Evolutionary conservation across 2,113 vertebrate species (phyloP), one percentile per base, ranked within the genome.

Genomic region (Steatornis caripensis): DNA sequence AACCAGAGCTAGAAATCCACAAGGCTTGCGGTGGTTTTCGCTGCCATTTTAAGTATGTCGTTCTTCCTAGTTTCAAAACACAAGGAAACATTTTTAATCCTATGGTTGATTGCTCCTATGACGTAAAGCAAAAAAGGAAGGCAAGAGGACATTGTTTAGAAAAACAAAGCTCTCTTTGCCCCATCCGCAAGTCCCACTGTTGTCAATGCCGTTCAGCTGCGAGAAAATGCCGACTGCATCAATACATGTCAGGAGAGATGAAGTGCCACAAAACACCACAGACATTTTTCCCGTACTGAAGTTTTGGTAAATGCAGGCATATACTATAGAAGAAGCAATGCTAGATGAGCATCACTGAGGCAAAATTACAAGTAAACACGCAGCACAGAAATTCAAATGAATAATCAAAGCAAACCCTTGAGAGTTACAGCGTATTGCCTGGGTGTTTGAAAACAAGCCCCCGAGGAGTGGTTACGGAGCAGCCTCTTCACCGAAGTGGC

Each of bases 31-130:
- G 88, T 64, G 70, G 21, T 6, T 37, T 72, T 83, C 80, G 57
- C 69, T 88, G 49, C 1, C 4, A 30, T 95, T 95, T 95, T 93
- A 97, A 94, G 36, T 57, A 76, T 24, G 17, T 55, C 93, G 53
- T 84, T 94, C 76, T 93, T 96, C 48, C n/a, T 83, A 32, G 32
- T 66, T 97, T 97, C 97, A 84, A 77, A 75, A 96, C 94, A 23
- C 49, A 84, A 75, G 79, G 66, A 55, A 69, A 37, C 49, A 66
- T 91, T 78, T 82, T 94, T 45, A 89, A 90, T 69, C 49, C 45
- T 65, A 65, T 30, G 29, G 65, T 80, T 96, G 62, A 97, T 64
- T 84, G 75, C 45, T 93, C 49, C 61, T 65, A 75, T 36, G 66
- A 64, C 54, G 71, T 81, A 89, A 88, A 89, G 12, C 15, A 68